Percentiles rank a stretch among this genome's conserved stretches.
These are phyloP conservation scores for Drosophila setosimentum DNA, from an alignment of 2,888 invertebrate species.

Conservation along the genomic window DNA sequence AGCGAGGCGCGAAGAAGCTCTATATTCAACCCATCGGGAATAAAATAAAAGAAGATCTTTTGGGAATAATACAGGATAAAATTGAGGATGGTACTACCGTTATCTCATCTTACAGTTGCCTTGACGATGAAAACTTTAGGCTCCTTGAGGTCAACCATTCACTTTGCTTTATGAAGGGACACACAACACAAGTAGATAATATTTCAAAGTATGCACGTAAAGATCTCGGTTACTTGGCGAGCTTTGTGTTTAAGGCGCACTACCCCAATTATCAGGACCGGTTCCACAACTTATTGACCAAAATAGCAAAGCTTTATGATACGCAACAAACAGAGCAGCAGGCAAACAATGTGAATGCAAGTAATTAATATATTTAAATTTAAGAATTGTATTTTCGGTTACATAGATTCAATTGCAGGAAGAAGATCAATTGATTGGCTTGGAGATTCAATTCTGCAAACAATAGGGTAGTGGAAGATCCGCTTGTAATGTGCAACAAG, in stretches of 20 bases:
- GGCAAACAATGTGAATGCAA: not conserved
- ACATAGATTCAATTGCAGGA: not conserved
- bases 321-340: not conserved
- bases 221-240: not conserved
- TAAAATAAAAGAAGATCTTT: not conserved
- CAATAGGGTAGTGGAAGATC: not conserved
- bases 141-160: not conserved
- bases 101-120: not conserved
- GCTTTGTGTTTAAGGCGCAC: not conserved
- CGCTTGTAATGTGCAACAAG: not conserved
- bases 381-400: not conserved
- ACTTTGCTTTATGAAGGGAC: not conserved
- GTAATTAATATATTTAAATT: not conserved
- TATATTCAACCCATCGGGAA: not conserved
- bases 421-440: not conserved
- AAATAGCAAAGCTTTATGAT: not conserved
- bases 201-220: constrained; percentile 3
- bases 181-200: not conserved
- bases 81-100: constrained; percentile 2
- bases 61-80: not conserved
- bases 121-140: not conserved
- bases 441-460: not conserved
- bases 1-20: not conserved
- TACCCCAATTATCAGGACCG: not conserved
- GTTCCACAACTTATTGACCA: not conserved